Base-by-base conservation (phyloP, 2,113 vertebrate species). In the Rhabdornis inornatus region DNA sequence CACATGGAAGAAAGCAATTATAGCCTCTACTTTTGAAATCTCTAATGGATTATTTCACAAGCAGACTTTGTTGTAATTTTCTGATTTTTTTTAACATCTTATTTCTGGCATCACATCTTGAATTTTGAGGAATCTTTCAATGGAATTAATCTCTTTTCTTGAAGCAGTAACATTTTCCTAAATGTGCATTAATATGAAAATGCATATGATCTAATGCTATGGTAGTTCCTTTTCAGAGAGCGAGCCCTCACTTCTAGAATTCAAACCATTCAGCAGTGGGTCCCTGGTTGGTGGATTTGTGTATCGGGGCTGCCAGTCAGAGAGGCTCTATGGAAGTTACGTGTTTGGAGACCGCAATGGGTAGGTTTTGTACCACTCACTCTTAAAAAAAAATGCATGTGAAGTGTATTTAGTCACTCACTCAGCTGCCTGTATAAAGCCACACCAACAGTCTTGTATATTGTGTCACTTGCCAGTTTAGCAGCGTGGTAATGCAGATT, bases 221-320 rank as follows among this genome's bases (percentile, higher is more conserved):
- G 92, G 91, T 97, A 97, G 74, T 97, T 98, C 90, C 52, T 97
- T 97, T 97, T 40, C 91, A 99, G 99, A 99, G 98, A 99, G 98
- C 57, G 99, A 99, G 95, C 98, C 98, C 30, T 99, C 99, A 8
- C 98, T 99, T 95, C 98, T 99, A 95, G 99, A 99, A 97, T 98
- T 99, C 97, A 99, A 99, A 92, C 98, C 99, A 37, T 98, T 98
- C 83, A 99, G 98, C 94, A 99, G 98, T 31, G 98, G 98, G 24
- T 97, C 98, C 50, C 97, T 99, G 86, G 98, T 99, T 40, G 99
- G 99, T 37, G 99, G 99, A 64, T 99, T 99, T 96, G 98, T 99
- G 97, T 99, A 99, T 94, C 98, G 99, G 92, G 99, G 99, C 80
- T 99, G 99, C 96, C 99, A 99, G 89, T 99, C 99, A 5, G 98